Conservation (phyloP, 2,797 vertebrate species). For the Pagetopsis macropterus region DNA sequence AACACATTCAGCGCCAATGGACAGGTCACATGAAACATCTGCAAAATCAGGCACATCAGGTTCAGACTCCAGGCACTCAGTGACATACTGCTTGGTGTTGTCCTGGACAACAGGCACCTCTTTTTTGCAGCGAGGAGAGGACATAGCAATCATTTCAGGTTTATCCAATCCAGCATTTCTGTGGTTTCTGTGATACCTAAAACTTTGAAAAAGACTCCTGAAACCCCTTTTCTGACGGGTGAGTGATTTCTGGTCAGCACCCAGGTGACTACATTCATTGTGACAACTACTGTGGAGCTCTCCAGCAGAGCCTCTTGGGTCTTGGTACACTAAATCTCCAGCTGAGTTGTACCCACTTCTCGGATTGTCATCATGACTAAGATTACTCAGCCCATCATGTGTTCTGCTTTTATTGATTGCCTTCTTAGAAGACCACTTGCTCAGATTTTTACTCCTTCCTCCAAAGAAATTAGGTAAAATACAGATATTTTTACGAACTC, state of each 20-base stretch:
- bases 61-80: conserved; percentile 76
- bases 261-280: conserved; percentile 67
- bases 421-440: conserved; percentile 87
- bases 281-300: conserved; percentile 74
- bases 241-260: conserved; percentile 82
- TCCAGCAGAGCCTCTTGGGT: conserved; percentile 65
- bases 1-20: conserved; percentile 70
- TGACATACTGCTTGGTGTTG: conserved; percentile 59
- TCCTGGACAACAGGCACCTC: conserved; percentile 72
- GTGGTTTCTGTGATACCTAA: conserved; percentile 90
- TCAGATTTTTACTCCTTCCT: conserved; percentile 87
- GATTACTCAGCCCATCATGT: conserved; percentile 88
- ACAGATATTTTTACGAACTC: conserved; percentile 93
- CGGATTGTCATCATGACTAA: conserved; percentile 73
- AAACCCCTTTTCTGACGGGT: conserved; percentile 90
- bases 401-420: conserved; percentile 93
- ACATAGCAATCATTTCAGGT: conserved; percentile 79
- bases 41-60: conserved; percentile 80
- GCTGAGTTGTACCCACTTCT: conserved; percentile 66
- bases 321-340: conserved; percentile 75
- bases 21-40: conserved; percentile 55
- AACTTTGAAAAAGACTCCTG: conserved; percentile 92
- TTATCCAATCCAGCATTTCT: conserved; percentile 84
- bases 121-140: conserved; percentile 57
- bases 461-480: conserved; percentile 95